A percentile compares a stretch with the other conserved stretches of the same genome.
These are phyloP conservation scores for Venustoraphidia nigricollis DNA, from an alignment of 2,888 invertebrate genomes.

Conservation along the genomic window DNA sequence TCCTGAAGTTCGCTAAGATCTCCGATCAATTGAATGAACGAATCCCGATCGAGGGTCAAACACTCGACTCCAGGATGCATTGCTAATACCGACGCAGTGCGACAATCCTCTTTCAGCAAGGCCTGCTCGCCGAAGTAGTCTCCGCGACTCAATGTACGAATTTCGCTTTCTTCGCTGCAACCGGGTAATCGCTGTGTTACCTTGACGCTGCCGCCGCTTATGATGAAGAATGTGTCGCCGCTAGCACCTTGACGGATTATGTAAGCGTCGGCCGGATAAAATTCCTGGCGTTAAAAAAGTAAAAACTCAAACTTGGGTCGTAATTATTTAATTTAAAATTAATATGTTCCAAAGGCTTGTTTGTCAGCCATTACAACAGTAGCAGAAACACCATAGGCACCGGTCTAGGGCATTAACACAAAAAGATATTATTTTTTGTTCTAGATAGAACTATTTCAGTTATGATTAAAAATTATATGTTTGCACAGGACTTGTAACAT, in stretches of 20 bases:
- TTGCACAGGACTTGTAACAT: too few relatives aligned
- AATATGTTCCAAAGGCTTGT: too few relatives aligned
- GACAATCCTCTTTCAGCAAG: constrained; percentile 43
- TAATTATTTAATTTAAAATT: too few relatives aligned
- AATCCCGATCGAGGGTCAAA: constrained; percentile 47
- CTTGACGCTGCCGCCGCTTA: constrained; percentile 41
- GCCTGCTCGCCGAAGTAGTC: constrained; percentile 55
- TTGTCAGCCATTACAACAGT: too few relatives aligned
- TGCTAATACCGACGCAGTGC: constrained; percentile 54
- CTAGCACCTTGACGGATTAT: constrained; percentile 47
- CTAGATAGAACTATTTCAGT: too few relatives aligned
- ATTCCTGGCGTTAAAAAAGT: constrained; percentile 29
- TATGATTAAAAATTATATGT: too few relatives aligned
- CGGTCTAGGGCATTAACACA: too few relatives aligned
- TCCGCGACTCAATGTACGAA: constrained; percentile 37
- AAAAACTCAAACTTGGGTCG: too few relatives aligned
- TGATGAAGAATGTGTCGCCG: constrained; percentile 50
- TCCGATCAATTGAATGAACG: constrained; percentile 60
- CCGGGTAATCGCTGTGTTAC: constrained; percentile 32
- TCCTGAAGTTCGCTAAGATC: constrained; percentile 58
- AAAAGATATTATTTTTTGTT: too few relatives aligned
- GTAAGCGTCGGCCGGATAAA: constrained; percentile 43
- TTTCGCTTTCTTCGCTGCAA: constrained; percentile 35
- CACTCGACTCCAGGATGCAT: constrained; percentile 45
- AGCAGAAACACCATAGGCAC: too few relatives aligned